These are phyloP conservation scores for Cherax destructor DNA, from an alignment of 1,140 invertebrate species.

Conservation along the genomic window DNA sequence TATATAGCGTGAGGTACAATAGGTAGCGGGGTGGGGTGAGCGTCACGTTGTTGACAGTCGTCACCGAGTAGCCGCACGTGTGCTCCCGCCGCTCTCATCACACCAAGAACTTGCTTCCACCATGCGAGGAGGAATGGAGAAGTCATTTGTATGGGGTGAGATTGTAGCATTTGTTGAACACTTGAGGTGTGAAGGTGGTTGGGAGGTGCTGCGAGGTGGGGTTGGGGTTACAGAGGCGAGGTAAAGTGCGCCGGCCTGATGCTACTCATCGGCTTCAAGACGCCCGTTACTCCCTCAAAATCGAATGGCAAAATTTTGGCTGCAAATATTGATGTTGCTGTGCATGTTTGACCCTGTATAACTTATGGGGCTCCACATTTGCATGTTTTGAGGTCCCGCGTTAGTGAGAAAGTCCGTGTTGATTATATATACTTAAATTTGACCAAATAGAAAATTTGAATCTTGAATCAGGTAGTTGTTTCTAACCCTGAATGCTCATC, in stretches of 20 bases:
- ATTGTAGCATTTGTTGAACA: not conserved
- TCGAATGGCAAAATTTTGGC: not conserved
- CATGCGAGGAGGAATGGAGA: conserved; percentile 49
- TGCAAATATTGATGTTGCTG: not conserved
- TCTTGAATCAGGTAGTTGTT: no score
- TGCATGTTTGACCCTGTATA: no score
- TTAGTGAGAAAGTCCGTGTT: no score
- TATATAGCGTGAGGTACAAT: no score
- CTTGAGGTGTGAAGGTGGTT: not conserved
- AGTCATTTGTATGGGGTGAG: conserved; percentile 48
- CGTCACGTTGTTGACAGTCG: conserved; percentile 29
- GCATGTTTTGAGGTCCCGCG: no score
- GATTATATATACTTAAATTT: no score
- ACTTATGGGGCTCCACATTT: no score
- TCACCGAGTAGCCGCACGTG: not conserved
- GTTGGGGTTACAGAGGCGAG: not conserved
- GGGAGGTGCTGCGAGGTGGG: not conserved
- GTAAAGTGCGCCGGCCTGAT: not conserved
- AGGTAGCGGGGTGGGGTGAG: no score
- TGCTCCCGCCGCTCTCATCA: not conserved
- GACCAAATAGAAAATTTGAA: no score
- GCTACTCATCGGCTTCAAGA: not conserved
- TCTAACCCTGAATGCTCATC: no score
- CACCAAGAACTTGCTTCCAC: not conserved
- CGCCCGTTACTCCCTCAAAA: not conserved